Percentiles rank a stretch among this genome's conserved stretches.
Conservation (phyloP, 2,797 vertebrate species). For the Rhinoraja longicauda region DNA sequence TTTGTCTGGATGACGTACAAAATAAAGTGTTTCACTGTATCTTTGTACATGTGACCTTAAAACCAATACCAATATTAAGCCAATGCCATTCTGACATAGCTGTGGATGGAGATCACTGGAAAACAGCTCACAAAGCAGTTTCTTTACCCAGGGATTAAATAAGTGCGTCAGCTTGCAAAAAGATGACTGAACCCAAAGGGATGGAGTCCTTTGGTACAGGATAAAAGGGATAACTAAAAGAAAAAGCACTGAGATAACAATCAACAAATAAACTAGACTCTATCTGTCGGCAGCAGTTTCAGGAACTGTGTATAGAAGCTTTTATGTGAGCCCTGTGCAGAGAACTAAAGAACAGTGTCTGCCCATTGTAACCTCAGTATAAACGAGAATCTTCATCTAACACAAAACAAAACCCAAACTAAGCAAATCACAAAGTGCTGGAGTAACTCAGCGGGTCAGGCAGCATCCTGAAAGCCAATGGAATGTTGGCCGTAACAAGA, state of each 20-base stretch:
- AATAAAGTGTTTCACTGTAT: too few species aligned
- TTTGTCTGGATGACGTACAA: too few species aligned
- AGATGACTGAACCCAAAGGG: conserved; percentile 8
- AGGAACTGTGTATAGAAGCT: neutral
- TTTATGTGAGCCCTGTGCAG: neutral
- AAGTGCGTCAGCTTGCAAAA: conserved; percentile 36
- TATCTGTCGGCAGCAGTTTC: neutral
- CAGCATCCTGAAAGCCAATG: too few species aligned
- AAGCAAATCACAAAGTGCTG: too few species aligned
- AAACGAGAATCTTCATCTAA: neutral
- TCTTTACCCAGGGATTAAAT: conserved; percentile 55
- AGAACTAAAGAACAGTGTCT: neutral
- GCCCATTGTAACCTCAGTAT: neutral
- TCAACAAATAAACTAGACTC: neutral
- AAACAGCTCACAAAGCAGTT: conserved; percentile 51
- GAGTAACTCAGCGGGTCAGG: too few species aligned
- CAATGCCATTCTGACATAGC: neutral
- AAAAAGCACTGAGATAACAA: conserved; percentile 31
- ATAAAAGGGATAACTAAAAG: conserved; percentile 35
- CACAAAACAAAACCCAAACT: too few species aligned
- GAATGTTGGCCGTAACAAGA: too few species aligned
- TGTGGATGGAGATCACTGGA: conserved; percentile 40
- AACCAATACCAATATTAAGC: neutral
- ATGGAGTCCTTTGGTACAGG: conserved; percentile 8
- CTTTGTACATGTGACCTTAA: too few species aligned